Base-by-base conservation (phyloP, 2,113 vertebrate genomes). In the Bufo bufo region DNA sequence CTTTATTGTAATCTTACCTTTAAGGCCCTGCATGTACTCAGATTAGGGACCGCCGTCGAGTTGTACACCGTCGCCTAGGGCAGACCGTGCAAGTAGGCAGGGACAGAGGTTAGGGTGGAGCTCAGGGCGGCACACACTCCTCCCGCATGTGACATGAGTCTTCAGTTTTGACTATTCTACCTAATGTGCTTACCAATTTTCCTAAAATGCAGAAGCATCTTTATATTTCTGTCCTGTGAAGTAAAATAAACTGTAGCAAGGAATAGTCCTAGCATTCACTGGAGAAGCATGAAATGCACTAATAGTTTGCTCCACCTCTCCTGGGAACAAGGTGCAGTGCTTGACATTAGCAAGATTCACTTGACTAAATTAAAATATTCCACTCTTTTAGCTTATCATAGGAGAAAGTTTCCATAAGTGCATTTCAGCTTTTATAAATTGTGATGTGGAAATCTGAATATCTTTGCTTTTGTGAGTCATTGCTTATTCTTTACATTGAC, bases 401-500 rank as follows among this genome's bases (percentile, higher is more conserved):
- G 72, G 17, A 17, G 50, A 74, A 75, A 56, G 77, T 58, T 58
- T 59, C 56, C 77, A 81, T 17, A 19, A 61, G 56, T 61, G 45
- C 56, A 11, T 43, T 81, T 3, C 14, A 58, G 33, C 33, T 58
- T 47, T 43, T 59, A 7, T 80, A 59, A 81, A 81, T 61, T 43
- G 33, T 81, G 13, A 81, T 45, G 6, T 61, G 50, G 12, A 49
- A 50, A n/a, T 56, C 20, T 72, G 14, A 43, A 85, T 43, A 33
- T 33, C 33, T 33, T 33, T 33, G 33, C 33, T 33, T 85, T 6
- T 58, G 69, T 85, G 83, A 85, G 72, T 85, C 84, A 85, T 43
- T 85, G 69, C 54, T 77, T 77, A 85, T 56, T 63, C 72, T 47
- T 85, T 75, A 77, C 84, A 75, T 85, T 85, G 84, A 85, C 71